phyloP scores from a whole-genome alignment of 2,797 vertebrate genomes.

The Crenichthys baileyi region DNA sequence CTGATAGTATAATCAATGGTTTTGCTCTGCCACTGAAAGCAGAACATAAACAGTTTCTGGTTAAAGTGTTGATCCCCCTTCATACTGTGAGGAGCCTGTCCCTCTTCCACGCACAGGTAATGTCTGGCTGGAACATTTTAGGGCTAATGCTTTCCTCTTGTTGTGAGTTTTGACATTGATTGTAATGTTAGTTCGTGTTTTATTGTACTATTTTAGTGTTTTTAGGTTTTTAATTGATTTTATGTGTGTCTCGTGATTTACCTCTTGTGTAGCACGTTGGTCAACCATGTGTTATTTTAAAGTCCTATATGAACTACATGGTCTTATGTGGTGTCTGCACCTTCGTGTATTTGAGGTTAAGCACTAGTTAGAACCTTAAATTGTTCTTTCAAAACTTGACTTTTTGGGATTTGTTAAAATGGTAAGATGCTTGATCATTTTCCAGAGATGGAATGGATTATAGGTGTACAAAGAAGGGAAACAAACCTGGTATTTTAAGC shows the following conservation, averaged over 20 bases:
- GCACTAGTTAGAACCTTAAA: background rate
- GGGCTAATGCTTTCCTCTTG: no score
- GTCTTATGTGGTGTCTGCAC: background rate
- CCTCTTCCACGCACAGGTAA: constrained; percentile 99
- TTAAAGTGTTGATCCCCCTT: constrained; percentile 98
- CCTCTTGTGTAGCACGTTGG: background rate
- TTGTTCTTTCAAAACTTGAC: background rate
- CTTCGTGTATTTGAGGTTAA: background rate
- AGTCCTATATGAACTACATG: background rate
- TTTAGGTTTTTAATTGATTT: background rate
- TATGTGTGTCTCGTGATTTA: background rate
- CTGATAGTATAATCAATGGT: constrained; percentile 97
- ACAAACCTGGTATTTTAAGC: background rate
- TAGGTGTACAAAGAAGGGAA: background rate
- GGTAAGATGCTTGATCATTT: background rate
- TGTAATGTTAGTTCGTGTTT: background rate
- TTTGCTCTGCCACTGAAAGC: constrained; percentile 99
- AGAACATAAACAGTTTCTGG: constrained; percentile 99
- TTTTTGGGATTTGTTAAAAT: background rate
- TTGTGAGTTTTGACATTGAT: background rate
- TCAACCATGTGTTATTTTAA: background rate
- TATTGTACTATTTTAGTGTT: background rate
- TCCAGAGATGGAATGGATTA: background rate
- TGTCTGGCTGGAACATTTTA: background rate
- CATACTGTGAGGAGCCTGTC: constrained; percentile 98